Percentiles rank a stretch among this genome's conserved stretches.
Conservation (phyloP, 2,113 vertebrate species). For the Odocoileus hemionus region DNA sequence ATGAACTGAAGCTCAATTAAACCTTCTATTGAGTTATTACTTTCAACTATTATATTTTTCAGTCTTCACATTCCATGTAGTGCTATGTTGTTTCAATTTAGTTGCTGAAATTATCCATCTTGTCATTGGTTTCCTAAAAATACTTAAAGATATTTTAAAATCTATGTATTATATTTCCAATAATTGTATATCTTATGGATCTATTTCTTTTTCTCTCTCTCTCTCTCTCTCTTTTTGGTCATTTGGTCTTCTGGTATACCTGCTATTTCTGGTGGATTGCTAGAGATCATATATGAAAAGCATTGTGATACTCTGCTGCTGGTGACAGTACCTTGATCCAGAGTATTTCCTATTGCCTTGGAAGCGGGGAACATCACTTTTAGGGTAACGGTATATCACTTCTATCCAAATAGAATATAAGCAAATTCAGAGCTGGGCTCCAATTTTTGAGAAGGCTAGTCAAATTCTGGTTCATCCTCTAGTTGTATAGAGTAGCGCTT, state of each 20-base stretch:
- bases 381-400: background rate
- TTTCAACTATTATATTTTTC: background rate
- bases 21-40: background rate
- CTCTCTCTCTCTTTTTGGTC: background rate
- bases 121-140: background rate
- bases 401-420: background rate
- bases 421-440: background rate
- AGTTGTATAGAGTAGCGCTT: background rate
- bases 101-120: background rate
- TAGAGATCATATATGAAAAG: background rate
- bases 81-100: background rate
- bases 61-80: background rate
- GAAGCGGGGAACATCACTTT: background rate
- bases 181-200: background rate
- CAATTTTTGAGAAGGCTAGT: background rate
- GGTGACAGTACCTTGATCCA: background rate
- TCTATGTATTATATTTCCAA: background rate
- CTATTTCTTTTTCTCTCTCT: background rate
- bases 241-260: background rate
- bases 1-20: background rate
- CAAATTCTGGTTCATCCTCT: background rate
- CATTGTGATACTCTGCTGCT: background rate
- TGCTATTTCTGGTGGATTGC: background rate
- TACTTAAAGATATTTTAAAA: background rate
- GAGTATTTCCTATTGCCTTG: background rate